These are phyloP conservation scores for Steatocranus sp. DNA, from an alignment of 2,797 vertebrate species.

Conservation along the genomic window DNA sequence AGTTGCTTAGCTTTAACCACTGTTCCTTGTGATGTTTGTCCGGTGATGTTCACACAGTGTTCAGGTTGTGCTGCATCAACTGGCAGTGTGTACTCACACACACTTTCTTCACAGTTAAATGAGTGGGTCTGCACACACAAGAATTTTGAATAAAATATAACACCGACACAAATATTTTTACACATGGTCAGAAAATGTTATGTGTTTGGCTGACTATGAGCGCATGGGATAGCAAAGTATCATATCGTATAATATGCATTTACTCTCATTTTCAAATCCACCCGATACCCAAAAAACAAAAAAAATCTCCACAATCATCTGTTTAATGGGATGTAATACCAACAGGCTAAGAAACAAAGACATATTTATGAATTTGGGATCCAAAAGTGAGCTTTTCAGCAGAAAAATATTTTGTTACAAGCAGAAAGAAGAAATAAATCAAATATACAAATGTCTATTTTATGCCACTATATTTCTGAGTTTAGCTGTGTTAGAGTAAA, in stretches of 20 bases:
- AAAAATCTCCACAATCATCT: background rate
- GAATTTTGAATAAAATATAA: background rate
- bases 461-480: background rate
- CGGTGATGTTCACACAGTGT: slow-evolving; percentile 30
- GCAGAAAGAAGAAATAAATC: background rate
- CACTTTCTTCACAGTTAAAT: rapidly evolving
- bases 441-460: background rate
- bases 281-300: background rate
- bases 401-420: background rate
- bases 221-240: background rate
- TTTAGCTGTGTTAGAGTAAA: background rate
- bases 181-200: background rate
- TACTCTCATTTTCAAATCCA: background rate
- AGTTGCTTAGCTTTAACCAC: background rate
- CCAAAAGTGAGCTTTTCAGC: background rate
- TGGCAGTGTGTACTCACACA: background rate
- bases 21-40: background rate
- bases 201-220: background rate
- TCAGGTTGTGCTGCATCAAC: background rate
- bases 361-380: background rate
- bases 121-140: background rate
- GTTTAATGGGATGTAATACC: background rate
- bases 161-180: background rate
- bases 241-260: background rate
- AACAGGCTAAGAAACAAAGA: background rate